Base-by-base conservation (phyloP, 2,797 vertebrate species). In the Myoxocephalus aenaeus region DNA sequence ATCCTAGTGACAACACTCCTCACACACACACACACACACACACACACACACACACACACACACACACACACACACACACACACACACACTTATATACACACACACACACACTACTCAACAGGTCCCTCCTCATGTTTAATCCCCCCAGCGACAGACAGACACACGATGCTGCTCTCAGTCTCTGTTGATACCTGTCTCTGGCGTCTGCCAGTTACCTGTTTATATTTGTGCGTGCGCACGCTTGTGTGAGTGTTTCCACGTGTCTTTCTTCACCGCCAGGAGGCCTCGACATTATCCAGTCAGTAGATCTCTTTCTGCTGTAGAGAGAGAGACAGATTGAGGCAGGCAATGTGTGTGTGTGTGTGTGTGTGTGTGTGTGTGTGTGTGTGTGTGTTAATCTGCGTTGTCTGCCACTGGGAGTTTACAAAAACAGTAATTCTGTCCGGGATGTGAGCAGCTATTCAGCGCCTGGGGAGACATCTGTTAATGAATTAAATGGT, bases 401-500 rank as follows among this genome's bases (percentile, higher is more conserved):
- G 56, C 15, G 15, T 63, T 75, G 75, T 83, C 84, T 86, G 83
- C 84, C 87, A 74, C 73, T 27, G 58, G 32, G 73, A 89, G 86
- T 92, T 89, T 89, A 86, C 38, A 62, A 84, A 85, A 75, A 85
- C 86, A 82, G 74, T 84, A 76, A 80, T 82, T 81, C 76, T 77
- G 80, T 82, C 76, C 73, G 73, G 74, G 65, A 84, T 71, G 79
- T 70, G 82, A 88, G 84, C 79, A 82, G 75, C 71, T 75, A 77
- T 81, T 86, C 77, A 82, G 77, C 14, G 79, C 89, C 88, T 11
- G 46, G 63, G 84, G 89, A 82, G 65, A 83, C 81, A n/a, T 86
- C 86, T 87, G 83, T 86, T 92, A 92, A 92, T 92, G 69, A 92
- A 91, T 91, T 88, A 90, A 94, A 88, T 90, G 89, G 73, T 68